Evolutionary conservation across 2,888 invertebrate genomes (phyloP).

Genomic region (Smittia sp.): DNA sequence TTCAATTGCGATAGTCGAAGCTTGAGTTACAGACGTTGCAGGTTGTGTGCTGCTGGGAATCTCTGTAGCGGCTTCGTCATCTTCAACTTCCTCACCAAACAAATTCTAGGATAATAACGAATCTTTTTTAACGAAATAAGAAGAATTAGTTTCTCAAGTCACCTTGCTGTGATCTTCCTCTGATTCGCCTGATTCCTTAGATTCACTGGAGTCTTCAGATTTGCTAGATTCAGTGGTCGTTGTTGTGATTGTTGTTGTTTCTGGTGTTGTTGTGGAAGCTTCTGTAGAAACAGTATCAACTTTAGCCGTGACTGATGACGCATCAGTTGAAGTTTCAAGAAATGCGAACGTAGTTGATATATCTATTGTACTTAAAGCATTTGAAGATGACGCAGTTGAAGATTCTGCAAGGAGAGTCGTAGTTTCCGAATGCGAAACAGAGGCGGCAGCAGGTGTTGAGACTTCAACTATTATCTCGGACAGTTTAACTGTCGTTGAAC

Average conservation of each 20-base stretch:
- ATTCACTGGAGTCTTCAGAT: background rate
- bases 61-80: no score
- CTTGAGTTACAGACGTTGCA: no score
- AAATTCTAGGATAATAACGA: no score
- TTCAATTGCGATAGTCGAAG: no score
- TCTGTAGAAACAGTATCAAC: background rate
- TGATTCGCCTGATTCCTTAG: background rate
- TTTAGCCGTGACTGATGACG: background rate
- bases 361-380: background rate
- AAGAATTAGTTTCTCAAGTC: background rate
- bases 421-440: no score
- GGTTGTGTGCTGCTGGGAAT: no score
- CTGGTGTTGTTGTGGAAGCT: background rate
- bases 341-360: background rate
- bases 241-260: background rate
- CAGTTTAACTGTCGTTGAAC: no score
- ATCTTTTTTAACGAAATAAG: background rate
- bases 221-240: background rate
- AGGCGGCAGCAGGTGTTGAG: no score
- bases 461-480: no score
- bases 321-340: background rate
- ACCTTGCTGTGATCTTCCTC: background rate
- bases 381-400: background rate
- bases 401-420: no score
- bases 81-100: no score